A percentile compares a stretch with the other conserved stretches of the same genome.
Evolutionary conservation across 1,140 invertebrate genomes (phyloP).

Genomic region (Drosophila kurseongensis): DNA sequence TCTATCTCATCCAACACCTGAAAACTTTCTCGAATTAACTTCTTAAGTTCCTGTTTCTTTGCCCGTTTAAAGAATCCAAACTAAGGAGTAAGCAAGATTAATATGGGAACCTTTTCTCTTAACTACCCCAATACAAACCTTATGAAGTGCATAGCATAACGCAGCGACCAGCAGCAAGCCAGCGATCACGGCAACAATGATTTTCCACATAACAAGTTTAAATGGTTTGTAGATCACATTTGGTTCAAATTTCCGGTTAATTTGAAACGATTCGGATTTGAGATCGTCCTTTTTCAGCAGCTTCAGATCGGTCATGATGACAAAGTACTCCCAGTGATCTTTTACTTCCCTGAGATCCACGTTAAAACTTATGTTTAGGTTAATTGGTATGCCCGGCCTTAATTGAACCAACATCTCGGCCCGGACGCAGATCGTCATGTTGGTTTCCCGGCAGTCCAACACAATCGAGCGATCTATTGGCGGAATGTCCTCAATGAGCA

Average conservation of each 20-base stretch:
- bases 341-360: constrained; percentile 76
- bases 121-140: constrained; percentile 42
- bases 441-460: constrained; percentile 73
- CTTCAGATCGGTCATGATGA: constrained; percentile 59
- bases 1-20: not conserved
- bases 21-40: not conserved
- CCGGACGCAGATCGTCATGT: constrained; percentile 66
- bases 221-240: constrained; percentile 77
- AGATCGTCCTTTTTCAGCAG: constrained; percentile 68
- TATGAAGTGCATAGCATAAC: constrained; percentile 71
- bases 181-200: constrained; percentile 65
- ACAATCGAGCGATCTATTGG: constrained; percentile 79
- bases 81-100: constrained; percentile 18
- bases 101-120: too few relatives aligned
- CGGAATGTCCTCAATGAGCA: constrained; percentile 45
- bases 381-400: constrained; percentile 62
- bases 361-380: constrained; percentile 68
- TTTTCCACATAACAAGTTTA: constrained; percentile 63
- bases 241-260: constrained; percentile 65
- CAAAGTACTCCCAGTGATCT: constrained; percentile 81
- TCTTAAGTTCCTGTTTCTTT: constrained; percentile 71
- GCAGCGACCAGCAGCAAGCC: constrained; percentile 68
- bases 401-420: constrained; percentile 73
- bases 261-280: constrained; percentile 29
- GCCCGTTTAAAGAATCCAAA: constrained; percentile 77